Percentiles rank a stretch among this genome's conserved stretches.
These are phyloP conservation scores for Oreochromis niloticus DNA, from an alignment of 2,113 vertebrate genomes.

Conservation along the genomic window DNA sequence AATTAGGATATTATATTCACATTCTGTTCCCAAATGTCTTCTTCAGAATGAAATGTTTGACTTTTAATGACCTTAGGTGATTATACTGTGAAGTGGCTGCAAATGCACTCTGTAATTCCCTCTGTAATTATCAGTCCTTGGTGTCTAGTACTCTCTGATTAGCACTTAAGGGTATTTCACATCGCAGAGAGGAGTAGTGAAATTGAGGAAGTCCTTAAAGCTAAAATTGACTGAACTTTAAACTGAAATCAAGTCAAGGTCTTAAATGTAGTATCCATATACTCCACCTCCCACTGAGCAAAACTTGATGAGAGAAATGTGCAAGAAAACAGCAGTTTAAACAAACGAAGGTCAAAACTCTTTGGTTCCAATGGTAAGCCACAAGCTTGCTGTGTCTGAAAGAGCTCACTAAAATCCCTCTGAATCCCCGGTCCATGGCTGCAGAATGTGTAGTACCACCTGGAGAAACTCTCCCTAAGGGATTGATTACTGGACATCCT, in stretches of 20 bases:
- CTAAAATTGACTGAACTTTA: background rate
- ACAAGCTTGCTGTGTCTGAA: slow-evolving; percentile 55
- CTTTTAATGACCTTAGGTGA: background rate
- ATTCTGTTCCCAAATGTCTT: background rate
- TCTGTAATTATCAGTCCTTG: background rate
- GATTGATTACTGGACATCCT: slow-evolving; percentile 66
- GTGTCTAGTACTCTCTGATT: background rate
- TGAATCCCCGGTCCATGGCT: slow-evolving; percentile 48
- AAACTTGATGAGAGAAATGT: background rate
- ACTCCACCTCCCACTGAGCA: background rate
- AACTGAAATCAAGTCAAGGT: background rate
- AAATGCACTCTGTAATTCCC: background rate
- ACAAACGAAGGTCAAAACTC: slow-evolving; percentile 26
- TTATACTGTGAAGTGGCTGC: background rate
- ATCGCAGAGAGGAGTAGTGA: background rate
- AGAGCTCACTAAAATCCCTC: slow-evolving; percentile 52
- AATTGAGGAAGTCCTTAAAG: background rate
- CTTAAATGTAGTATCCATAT: background rate
- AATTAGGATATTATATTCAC: slow-evolving; percentile 19
- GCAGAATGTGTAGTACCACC: slow-evolving; percentile 60
- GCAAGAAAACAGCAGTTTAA: background rate
- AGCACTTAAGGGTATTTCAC: background rate
- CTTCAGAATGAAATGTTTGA: background rate
- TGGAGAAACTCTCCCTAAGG: slow-evolving; percentile 59
- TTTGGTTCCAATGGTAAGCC: slow-evolving; percentile 44